These are phyloP conservation scores for Ctenomys sociabilis DNA, from an alignment of 2,113 vertebrate genomes.

Conservation along the genomic window DNA sequence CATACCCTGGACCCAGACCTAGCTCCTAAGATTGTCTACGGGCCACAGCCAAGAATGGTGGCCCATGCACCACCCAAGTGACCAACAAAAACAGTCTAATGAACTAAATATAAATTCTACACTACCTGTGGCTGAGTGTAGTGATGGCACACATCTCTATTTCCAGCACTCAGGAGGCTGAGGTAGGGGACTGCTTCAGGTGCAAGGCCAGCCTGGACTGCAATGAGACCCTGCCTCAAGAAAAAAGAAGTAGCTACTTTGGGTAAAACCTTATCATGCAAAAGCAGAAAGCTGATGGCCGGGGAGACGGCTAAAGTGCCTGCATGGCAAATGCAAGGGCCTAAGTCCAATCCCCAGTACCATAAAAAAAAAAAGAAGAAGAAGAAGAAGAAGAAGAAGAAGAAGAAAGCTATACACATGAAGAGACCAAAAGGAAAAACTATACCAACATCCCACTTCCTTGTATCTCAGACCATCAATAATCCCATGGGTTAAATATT, in stretches of 20 bases:
- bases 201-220: neutral
- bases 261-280: neutral
- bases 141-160: neutral
- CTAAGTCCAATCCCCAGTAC: too few relatives aligned
- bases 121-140: neutral
- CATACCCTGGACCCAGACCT: neutral
- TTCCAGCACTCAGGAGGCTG: neutral
- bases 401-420: too few relatives aligned
- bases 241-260: neutral
- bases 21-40: neutral
- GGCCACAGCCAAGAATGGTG: neutral
- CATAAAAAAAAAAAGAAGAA: too few relatives aligned
- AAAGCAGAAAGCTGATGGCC: too few relatives aligned
- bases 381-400: too few relatives aligned
- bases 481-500: neutral
- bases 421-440: neutral
- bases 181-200: neutral
- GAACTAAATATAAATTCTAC: neutral
- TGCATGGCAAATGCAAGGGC: too few relatives aligned
- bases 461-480: neutral
- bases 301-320: too few relatives aligned
- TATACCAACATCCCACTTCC: neutral
- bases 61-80: neutral
- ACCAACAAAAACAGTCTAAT: conserved; percentile 25
- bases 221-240: neutral